Conservation (phyloP, 1,140 invertebrate genomes). For the Leptinotarsa lineolata region DNA sequence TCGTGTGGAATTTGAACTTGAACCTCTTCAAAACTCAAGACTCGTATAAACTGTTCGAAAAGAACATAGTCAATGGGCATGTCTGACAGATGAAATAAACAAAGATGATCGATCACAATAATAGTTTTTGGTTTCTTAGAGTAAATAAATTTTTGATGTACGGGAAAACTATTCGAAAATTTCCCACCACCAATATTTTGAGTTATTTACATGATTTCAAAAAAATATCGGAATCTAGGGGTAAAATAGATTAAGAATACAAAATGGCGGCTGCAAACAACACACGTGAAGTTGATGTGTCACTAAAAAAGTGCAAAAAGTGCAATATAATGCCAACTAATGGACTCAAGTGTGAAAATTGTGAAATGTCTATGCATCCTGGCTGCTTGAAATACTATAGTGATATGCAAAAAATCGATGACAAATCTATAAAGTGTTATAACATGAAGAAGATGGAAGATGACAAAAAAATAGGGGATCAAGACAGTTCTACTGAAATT, state of each 20-base stretch:
- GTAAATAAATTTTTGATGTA: no score
- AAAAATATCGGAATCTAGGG: no score
- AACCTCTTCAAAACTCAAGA: no score
- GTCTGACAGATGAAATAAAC: no score
- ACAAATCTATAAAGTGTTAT: conserved; percentile 13
- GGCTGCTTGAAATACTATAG: conserved; percentile 14
- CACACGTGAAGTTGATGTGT: conserved; percentile 10
- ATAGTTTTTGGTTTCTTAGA: no score
- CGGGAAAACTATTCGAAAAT: no score
- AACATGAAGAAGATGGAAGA: conserved; percentile 6
- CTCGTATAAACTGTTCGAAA: no score
- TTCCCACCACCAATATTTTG: no score
- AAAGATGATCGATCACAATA: no score
- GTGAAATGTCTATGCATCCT: conserved; percentile 17
- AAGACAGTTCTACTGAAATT: conserved; percentile 15
- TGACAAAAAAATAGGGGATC: conserved; percentile 1
- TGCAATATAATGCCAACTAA: conserved; percentile 14
- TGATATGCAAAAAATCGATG: conserved; percentile 12
- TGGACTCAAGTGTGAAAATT: conserved; percentile 12
- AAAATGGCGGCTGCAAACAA: conserved; percentile 2
- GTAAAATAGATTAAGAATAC: not conserved
- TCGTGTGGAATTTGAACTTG: no score
- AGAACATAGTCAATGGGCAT: no score
- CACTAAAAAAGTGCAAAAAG: conserved; percentile 13
- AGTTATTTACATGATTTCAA: no score